Evolutionary conservation across 1,140 invertebrate species (phyloP).

Genomic region (Caenorhabditis tropicalis): DNA sequence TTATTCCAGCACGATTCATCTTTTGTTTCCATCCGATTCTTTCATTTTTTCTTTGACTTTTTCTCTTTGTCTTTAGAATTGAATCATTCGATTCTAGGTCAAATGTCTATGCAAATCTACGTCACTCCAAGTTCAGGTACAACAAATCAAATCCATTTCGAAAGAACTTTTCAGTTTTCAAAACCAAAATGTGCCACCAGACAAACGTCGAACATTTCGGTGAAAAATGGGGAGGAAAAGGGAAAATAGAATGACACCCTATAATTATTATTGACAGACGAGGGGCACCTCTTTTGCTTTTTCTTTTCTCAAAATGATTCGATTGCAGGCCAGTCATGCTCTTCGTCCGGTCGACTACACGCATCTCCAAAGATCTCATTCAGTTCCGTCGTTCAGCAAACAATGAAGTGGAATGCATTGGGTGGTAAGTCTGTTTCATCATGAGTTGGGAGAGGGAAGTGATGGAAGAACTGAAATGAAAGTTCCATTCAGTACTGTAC

Average conservation of each 20-base stretch:
- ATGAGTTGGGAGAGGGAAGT: not conserved
- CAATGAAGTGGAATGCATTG: slow-evolving; percentile 28
- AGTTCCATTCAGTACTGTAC: too few relatives aligned
- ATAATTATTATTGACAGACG: slow-evolving; percentile 29
- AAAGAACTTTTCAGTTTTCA: too few relatives aligned
- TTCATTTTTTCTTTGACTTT: not conserved
- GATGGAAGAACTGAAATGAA: too few relatives aligned
- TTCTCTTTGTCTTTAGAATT: not conserved
- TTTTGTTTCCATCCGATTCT: not conserved
- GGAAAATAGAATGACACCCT: not conserved
- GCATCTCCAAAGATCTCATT: slow-evolving; percentile 35
- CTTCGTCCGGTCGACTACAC: slow-evolving; percentile 29
- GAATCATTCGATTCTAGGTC: not conserved
- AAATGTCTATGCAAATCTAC: slow-evolving; percentile 31
- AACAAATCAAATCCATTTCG: too few relatives aligned
- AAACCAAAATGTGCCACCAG: not conserved
- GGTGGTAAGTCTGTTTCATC: not conserved
- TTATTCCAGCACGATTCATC: not conserved
- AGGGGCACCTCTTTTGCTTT: not conserved
- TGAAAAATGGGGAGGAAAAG: not conserved
- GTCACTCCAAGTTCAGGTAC: slow-evolving; percentile 14
- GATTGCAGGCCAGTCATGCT: slow-evolving; percentile 27
- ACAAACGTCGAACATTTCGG: not conserved
- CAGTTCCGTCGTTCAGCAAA: slow-evolving; percentile 38
- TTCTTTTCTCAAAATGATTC: slow-evolving; percentile 22